phyloP scores from a whole-genome alignment of 1,140 invertebrate genomes.

The Sitodiplosis mosellana region DNA sequence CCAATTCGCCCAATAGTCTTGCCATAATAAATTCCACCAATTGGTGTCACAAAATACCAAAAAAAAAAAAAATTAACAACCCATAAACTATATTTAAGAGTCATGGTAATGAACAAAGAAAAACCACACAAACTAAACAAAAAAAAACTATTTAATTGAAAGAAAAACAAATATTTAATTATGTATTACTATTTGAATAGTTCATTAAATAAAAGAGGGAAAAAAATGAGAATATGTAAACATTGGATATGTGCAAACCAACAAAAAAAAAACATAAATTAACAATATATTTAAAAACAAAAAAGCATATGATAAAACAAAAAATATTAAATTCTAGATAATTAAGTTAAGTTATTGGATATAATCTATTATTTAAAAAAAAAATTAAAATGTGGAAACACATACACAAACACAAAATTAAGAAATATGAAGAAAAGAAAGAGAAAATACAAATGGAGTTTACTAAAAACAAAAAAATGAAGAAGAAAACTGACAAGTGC shows the following conservation, averaged over 20 bases:
- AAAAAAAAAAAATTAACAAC: too few relatives aligned
- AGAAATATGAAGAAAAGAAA: neutral
- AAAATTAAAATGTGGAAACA: too few relatives aligned
- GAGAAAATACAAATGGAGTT: neutral
- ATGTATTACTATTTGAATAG: neutral
- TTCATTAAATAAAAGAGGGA: neutral
- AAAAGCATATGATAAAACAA: neutral
- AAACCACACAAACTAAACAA: too few relatives aligned
- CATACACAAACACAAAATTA: neutral
- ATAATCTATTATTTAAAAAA: neutral
- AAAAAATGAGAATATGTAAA: neutral
- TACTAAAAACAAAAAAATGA: too few relatives aligned
- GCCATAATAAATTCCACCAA: too few relatives aligned
- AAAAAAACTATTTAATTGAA: neutral
- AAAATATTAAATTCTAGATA: neutral
- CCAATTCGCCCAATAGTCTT: too few relatives aligned
- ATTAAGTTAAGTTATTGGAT: slow-evolving; percentile 1
- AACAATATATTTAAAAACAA: neutral
- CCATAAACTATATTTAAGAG: too few relatives aligned
- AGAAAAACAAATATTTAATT: neutral
- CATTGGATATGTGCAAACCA: neutral
- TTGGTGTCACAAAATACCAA: too few relatives aligned
- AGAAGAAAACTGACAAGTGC: too few relatives aligned
- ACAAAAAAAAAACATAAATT: neutral
- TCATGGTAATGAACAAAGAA: too few relatives aligned